Conservation (phyloP, 2,113 vertebrate species). For the Ptyas mucosa region DNA sequence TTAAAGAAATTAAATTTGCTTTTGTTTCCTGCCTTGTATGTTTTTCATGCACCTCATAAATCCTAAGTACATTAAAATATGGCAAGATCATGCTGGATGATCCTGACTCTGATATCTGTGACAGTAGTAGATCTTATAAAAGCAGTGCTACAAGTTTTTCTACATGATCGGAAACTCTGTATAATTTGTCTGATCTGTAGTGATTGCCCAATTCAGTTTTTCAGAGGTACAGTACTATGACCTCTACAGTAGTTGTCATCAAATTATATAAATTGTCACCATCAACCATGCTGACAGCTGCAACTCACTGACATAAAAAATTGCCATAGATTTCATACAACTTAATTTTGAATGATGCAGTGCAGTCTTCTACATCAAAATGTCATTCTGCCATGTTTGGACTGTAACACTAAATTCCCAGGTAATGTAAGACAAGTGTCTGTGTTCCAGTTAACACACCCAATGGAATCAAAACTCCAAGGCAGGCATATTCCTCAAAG, state of each 20-base stretch:
- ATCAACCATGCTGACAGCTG: background rate
- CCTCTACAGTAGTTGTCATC: background rate
- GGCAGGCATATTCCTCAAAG: too few species aligned
- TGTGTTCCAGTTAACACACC: too few species aligned
- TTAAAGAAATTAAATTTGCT: background rate
- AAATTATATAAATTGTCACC: background rate
- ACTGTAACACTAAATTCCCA: background rate
- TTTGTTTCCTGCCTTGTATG: background rate
- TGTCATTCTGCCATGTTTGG: background rate
- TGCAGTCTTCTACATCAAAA: background rate
- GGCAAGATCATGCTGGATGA: background rate
- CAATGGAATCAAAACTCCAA: too few species aligned
- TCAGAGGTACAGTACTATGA: background rate
- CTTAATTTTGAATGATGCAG: background rate
- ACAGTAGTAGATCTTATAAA: background rate
- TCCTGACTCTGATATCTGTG: background rate
- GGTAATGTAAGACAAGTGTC: background rate
- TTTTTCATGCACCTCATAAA: background rate
- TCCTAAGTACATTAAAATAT: background rate
- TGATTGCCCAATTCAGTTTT: background rate
- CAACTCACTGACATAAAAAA: background rate
- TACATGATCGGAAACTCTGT: background rate
- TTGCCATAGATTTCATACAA: background rate
- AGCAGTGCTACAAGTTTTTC: background rate
- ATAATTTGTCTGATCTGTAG: background rate